Conservation (phyloP, 2,113 vertebrate genomes). For the Silurus glanis region DNA sequence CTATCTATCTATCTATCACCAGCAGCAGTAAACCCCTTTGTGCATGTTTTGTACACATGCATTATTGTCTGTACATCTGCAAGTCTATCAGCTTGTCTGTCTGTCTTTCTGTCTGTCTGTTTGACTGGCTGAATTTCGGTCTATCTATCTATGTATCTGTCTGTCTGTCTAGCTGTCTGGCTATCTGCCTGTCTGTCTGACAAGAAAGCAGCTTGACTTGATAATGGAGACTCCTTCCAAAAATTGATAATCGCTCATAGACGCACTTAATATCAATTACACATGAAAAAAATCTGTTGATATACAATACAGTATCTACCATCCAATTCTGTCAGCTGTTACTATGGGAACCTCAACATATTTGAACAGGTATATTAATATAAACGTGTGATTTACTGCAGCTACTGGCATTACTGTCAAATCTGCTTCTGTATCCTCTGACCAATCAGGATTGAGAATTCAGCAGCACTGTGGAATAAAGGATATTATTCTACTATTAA, state of each 20-base stretch:
- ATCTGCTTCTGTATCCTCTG: neutral
- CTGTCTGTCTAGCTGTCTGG: too few relatives aligned
- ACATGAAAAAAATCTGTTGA: neutral
- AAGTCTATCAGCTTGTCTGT: too few relatives aligned
- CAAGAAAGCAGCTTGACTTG: neutral
- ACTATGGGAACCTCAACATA: neutral
- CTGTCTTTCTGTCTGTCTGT: too few relatives aligned
- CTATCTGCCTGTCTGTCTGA: too few relatives aligned
- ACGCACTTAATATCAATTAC: neutral
- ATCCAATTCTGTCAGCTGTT: neutral
- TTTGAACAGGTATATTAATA: neutral
- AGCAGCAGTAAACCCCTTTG: too few relatives aligned
- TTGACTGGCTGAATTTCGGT: too few relatives aligned
- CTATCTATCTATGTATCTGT: too few relatives aligned
- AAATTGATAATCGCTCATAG: neutral
- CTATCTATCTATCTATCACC: too few relatives aligned
- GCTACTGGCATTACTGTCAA: neutral
- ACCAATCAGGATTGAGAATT: conserved; percentile 7
- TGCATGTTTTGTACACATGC: too few relatives aligned
- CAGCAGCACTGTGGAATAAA: neutral
- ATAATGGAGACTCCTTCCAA: neutral
- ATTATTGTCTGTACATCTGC: too few relatives aligned
- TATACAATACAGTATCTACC: too few relatives aligned
- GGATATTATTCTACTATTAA: conserved; percentile 21
- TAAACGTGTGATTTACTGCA: conserved; percentile 2